Evolutionary conservation across 2,797 vertebrate genomes (phyloP), one percentile per base, ranked within the genome.

Genomic region (Pampus argenteus): DNA sequence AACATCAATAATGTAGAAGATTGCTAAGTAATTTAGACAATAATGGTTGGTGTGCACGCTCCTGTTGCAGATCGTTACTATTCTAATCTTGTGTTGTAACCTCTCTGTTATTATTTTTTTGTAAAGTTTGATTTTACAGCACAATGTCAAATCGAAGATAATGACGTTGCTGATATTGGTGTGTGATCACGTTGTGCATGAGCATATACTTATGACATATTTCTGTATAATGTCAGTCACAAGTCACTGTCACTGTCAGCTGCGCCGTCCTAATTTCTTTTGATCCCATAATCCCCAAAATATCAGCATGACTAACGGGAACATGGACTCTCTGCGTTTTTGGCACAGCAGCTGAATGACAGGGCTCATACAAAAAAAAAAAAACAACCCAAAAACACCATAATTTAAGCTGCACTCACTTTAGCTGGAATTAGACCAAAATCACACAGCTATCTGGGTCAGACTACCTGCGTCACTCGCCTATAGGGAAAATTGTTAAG

Each of bases 201-300:
- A 58, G 54, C 38, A 47, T 38, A 36, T 61, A 66, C 40, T 75
- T 34, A 4, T 47, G 56, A 55, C 23, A 59, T 38, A 68, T 79
- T 76, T 79, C 50, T 34, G 26, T 34, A 20, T 58, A 69, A 82
- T 63, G 76, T 76, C 50, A 75, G 47, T 51, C 60, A 82, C 66
- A 83, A 77, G 74, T 81, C 76, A 64, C 17, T 2, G 44, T 18
- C 15, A 44, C n/a, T n/a, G 40, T 44, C 77, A 80, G 75, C 78
- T 50, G 49, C 64, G 71, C 73, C n/a, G 83, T 70, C 84, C 87
- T 86, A 55, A 87, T 90, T 91, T 90, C 73, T 31, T 66, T 49
- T 89, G 82, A 91, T 89, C 86, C 79, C 23, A 77, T 92, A 91
- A 92, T 90, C 89, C 84, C 71, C 20, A 26, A 75, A 76, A 82